phyloP scores from a whole-genome alignment of 2,113 vertebrate species.

The Malurus cyaneus region DNA sequence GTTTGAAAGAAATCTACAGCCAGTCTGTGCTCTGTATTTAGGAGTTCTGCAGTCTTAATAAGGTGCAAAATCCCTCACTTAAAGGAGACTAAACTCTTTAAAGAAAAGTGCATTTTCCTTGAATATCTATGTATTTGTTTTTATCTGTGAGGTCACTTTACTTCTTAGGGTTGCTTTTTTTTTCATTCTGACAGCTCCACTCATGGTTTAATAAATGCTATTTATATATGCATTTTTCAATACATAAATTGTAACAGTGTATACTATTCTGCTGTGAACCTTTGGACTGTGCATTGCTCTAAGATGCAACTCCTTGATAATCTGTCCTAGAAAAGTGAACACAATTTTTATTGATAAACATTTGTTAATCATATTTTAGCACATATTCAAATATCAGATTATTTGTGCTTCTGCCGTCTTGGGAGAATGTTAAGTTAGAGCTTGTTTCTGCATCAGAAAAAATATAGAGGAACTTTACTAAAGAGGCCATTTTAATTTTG shows the following conservation, averaged over 20 bases:
- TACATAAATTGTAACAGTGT: neutral
- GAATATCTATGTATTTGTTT: neutral
- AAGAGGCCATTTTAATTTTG: neutral
- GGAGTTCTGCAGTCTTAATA: neutral
- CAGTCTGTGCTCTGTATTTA: neutral
- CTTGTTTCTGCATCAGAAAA: neutral
- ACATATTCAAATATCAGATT: neutral
- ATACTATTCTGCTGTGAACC: neutral
- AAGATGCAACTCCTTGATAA: neutral
- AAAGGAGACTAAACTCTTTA: neutral
- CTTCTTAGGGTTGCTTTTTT: neutral
- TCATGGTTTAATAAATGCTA: neutral
- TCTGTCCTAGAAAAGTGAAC: neutral
- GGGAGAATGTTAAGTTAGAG: neutral
- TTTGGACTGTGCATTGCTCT: neutral
- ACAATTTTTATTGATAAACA: slow-evolving; percentile 14
- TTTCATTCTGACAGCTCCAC: neutral
- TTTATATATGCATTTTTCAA: slow-evolving; percentile 17
- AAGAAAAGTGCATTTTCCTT: neutral
- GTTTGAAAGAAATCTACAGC: neutral
- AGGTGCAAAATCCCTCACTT: neutral
- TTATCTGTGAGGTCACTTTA: neutral
- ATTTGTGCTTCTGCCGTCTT: neutral
- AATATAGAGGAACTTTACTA: neutral
- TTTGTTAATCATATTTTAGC: neutral